These are phyloP conservation scores for Leuctra nigra DNA, from an alignment of 2,888 invertebrate species.

Conservation along the genomic window DNA sequence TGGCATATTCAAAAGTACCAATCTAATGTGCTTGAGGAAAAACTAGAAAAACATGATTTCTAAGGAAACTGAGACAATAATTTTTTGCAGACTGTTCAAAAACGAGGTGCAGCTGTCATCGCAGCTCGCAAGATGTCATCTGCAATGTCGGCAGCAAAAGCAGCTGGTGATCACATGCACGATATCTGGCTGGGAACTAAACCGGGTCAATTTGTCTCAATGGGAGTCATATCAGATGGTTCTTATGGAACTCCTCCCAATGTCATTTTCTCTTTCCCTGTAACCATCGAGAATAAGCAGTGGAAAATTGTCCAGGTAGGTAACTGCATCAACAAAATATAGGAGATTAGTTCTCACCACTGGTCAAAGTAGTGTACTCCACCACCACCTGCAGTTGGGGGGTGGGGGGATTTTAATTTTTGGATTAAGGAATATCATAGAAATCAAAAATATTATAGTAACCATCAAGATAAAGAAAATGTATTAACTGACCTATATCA, in stretches of 20 bases:
- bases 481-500: no score
- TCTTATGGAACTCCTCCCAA: slow-evolving; percentile 87
- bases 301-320: slow-evolving; percentile 75
- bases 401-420: no score
- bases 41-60: background rate
- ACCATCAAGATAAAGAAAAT: no score
- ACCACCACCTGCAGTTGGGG: no score
- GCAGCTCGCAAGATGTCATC: slow-evolving; percentile 96
- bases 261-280: slow-evolving; percentile 94
- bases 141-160: slow-evolving; percentile 98
- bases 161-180: slow-evolving; percentile 95
- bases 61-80: background rate
- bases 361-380: no score
- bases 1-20: background rate
- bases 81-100: slow-evolving; percentile 72
- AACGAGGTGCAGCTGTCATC: slow-evolving; percentile 95
- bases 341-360: no score
- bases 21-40: background rate
- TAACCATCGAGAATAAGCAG: slow-evolving; percentile 68
- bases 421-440: no score
- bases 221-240: slow-evolving; percentile 96
- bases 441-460: no score
- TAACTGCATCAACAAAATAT: no score
- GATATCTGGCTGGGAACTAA: slow-evolving; percentile 92
- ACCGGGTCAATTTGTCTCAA: slow-evolving; percentile 74